phyloP scores from a whole-genome alignment of 2,888 invertebrate genomes.

The Polydrusus pterygomalis region DNA sequence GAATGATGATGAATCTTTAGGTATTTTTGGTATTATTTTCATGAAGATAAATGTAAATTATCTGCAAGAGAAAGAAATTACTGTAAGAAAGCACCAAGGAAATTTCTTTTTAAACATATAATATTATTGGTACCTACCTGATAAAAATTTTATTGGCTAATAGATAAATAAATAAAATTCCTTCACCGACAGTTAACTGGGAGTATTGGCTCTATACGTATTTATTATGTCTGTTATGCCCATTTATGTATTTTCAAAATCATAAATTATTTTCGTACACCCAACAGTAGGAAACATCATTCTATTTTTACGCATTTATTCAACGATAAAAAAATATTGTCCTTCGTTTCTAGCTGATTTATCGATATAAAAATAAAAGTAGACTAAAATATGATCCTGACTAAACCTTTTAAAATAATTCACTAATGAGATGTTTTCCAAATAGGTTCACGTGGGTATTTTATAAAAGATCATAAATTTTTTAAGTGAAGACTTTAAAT shows the following conservation, averaged over 20 bases:
- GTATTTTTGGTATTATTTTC: too few relatives aligned
- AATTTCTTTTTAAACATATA: too few relatives aligned
- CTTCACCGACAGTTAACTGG: too few relatives aligned
- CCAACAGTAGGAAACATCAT: background rate
- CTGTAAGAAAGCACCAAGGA: too few relatives aligned
- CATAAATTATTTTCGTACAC: background rate
- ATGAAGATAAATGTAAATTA: too few relatives aligned
- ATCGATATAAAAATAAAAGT: conserved; percentile 37
- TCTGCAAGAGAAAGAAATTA: too few relatives aligned
- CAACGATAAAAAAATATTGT: conserved; percentile 18
- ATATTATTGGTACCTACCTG: too few relatives aligned
- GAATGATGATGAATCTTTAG: too few relatives aligned
- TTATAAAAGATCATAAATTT: background rate
- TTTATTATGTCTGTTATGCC: too few relatives aligned
- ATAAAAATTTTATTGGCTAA: too few relatives aligned
- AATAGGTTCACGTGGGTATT: conserved; percentile 19
- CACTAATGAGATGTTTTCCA: conserved; percentile 29
- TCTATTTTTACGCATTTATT: background rate
- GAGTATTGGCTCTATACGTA: too few relatives aligned
- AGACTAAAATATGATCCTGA: conserved; percentile 36
- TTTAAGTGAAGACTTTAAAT: conserved; percentile 13
- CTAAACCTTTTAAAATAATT: conserved; percentile 35
- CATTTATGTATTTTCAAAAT: background rate
- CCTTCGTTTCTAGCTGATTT: conserved; percentile 21
- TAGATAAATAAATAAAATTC: too few relatives aligned